A percentile compares a stretch with the other conserved stretches of the same genome.
phyloP scores from a whole-genome alignment of 2,888 invertebrate genomes.

The Liposcelis brunnea region DNA sequence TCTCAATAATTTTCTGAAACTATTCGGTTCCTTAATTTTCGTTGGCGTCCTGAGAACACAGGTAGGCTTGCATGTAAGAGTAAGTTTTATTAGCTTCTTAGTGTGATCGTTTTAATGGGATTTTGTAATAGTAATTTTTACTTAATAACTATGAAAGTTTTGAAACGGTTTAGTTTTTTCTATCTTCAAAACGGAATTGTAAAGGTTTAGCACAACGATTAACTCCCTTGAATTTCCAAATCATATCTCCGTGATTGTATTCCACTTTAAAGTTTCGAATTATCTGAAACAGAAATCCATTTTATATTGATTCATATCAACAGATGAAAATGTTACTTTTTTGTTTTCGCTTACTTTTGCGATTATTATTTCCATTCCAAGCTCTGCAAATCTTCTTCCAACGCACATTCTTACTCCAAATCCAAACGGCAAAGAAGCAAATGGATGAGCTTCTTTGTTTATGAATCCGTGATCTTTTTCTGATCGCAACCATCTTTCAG shows the following conservation, averaged over 20 bases:
- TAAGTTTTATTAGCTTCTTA: too few species aligned
- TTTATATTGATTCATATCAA: neutral
- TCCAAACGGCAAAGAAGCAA: neutral
- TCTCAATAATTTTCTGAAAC: too few species aligned
- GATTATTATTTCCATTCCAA: neutral
- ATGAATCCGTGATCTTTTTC: neutral
- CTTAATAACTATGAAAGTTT: too few species aligned
- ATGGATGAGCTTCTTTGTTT: neutral
- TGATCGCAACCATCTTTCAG: neutral
- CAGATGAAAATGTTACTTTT: neutral
- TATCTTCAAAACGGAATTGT: slow-evolving; percentile 1
- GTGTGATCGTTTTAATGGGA: too few species aligned
- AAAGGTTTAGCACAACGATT: neutral
- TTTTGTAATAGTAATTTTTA: too few species aligned
- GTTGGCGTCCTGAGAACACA: too few species aligned
- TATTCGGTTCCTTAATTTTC: too few species aligned
- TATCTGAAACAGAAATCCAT: neutral
- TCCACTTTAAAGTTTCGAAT: neutral
- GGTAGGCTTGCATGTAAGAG: too few species aligned
- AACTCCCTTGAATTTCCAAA: neutral
- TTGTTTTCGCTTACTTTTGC: neutral
- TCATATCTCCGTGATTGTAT: slow-evolving; percentile 1
- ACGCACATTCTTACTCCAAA: slow-evolving; percentile 2
- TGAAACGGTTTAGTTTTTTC: slow-evolving; percentile 8
- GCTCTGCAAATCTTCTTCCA: neutral